Evolutionary conservation across 1,140 invertebrate genomes (phyloP), one percentile per base, ranked within the genome.

Genomic region (Monochamus saltuarius): DNA sequence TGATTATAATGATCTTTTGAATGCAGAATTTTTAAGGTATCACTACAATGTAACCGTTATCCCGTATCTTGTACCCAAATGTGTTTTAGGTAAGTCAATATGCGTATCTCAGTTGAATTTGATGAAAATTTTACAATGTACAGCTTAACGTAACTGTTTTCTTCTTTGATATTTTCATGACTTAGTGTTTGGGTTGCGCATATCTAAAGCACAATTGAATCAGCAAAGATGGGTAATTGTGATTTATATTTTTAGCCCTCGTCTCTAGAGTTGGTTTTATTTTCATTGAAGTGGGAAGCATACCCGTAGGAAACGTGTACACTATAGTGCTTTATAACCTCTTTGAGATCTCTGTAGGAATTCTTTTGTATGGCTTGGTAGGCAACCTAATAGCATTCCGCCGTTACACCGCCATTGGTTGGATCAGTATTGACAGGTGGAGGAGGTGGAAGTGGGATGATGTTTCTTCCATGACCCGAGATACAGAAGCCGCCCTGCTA

Each of bases 331-430:
- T 71, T 17, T 52, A 64, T 42, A 71, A 71, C 57, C 59, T 71
- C 3, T 45, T 71, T 11, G 69, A 71, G 52, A 68, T 71, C 35
- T 62, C 65, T 2, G 55, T 60, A 11, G 36, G 61, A 7, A 56
- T 64, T 34, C 49, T 59, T 19, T 64, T 61, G 1, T 71, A 69
- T 55, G 58, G 56, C 14, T 52, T 67, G 16, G 22, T 66, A 9
- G 69, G 69, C 35, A 61, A 39, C 40, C 40, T 64, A n/a, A 54
- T 71, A n/a, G 67, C 69, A 1, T 69, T 65, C 51, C 65, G 67
- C 7, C 52, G 40, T n/a, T 50, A 59, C 29, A 59, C 43, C n/a
- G 47, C 61, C 43, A 56, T 67, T 22, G 69, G 69, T 22, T 56
- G 53, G 53, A 34, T 56, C 7, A 42, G 53, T 49, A 11, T 49